Conservation (phyloP, 2,113 vertebrate species). For the Anas platyrhynchos region DNA sequence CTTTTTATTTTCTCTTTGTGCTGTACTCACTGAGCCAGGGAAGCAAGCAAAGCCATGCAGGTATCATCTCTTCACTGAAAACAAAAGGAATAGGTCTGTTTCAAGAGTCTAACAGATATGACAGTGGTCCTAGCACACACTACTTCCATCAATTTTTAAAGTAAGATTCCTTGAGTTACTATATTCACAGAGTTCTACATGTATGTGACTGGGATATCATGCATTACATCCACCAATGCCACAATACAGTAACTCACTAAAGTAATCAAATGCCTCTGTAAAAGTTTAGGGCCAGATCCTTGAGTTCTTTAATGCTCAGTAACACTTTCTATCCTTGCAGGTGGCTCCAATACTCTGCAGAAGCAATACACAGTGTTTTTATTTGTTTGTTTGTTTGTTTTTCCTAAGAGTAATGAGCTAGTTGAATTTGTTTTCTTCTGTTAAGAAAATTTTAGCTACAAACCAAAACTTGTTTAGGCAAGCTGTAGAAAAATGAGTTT, state of each 20-base stretch:
- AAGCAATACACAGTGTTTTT: neutral
- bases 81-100: neutral
- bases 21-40: neutral
- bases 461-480: conserved; percentile 49
- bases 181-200: accelerated
- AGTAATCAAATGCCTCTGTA: neutral
- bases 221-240: neutral
- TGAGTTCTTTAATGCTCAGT: neutral
- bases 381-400: too few relatives aligned
- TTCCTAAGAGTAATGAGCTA: neutral
- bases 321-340: conserved; percentile 6
- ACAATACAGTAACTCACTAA: neutral
- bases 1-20: too few relatives aligned
- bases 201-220: neutral
- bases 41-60: neutral
- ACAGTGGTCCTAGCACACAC: neutral
- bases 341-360: conserved; percentile 25
- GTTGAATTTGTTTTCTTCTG: neutral
- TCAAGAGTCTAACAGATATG: neutral
- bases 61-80: neutral
- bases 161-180: neutral
- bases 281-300: neutral
- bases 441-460: conserved; percentile 5
- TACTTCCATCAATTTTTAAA: neutral
- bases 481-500: conserved; percentile 48